Conservation (phyloP, 2,797 vertebrate species). For the Cyclopterus lumpus region DNA sequence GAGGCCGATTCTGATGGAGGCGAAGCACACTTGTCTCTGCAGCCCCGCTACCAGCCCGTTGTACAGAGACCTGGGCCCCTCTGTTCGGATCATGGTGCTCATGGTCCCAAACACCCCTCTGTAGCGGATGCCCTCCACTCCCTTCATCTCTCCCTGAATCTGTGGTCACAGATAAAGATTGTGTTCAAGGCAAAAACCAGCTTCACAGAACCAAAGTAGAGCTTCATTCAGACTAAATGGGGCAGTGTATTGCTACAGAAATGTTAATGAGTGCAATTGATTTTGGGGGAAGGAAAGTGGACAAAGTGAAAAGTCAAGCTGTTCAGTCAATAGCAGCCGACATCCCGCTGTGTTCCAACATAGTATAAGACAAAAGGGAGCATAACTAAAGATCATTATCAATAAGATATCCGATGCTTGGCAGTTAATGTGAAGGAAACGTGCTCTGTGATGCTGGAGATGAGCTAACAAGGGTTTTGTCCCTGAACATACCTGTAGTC, state of each 20-base stretch:
- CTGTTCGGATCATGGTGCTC: slow-evolving; percentile 87
- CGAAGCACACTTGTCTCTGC: slow-evolving; percentile 89
- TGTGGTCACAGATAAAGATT: slow-evolving; percentile 61
- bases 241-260: background rate
- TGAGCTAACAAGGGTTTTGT: background rate
- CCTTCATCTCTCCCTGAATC: slow-evolving; percentile 88
- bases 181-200: slow-evolving; percentile 19
- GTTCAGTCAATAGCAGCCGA: slow-evolving; percentile 13
- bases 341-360: background rate
- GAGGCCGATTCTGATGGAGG: slow-evolving; percentile 89
- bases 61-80: slow-evolving; percentile 87
- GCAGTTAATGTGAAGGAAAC: background rate
- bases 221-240: background rate
- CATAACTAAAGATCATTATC: background rate
- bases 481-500: slow-evolving; percentile 85
- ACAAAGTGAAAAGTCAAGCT: slow-evolving; percentile 3
- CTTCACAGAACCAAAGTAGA: slow-evolving; percentile 14
- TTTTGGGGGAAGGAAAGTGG: background rate
- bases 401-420: background rate
- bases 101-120: slow-evolving; percentile 90
- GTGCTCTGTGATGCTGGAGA: background rate
- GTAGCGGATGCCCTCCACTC: slow-evolving; percentile 80
- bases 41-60: slow-evolving; percentile 89
- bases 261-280: slow-evolving; percentile 14
- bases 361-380: background rate